Evolutionary conservation across 1,140 invertebrate species (phyloP), one percentile per base, ranked within the genome.

Genomic region (Microplitis mediator): DNA sequence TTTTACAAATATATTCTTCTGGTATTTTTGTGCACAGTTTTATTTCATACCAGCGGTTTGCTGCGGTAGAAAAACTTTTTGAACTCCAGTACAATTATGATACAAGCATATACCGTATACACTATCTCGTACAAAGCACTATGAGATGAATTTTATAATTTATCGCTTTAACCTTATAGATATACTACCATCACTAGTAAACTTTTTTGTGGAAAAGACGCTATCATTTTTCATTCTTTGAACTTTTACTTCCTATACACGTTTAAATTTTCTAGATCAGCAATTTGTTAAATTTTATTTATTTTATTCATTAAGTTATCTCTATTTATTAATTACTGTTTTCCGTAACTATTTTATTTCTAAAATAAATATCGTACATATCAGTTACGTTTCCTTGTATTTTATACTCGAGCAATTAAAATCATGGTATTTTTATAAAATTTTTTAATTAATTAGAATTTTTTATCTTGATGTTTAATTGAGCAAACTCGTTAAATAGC

Each of bases 91-190:
- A 68, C 69, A 68, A 73, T 71, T 75, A 75, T 77, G 35, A 75
- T 58, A 63, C 56, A 45, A 64, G 69, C 72, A 54, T 69, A 62
- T 72, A 73, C 65, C 63, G 54, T 39, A 73, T 35, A 54, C 32
- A 39, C 36, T 36, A 65, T 61, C 65, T 62, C 39, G 39, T 62
- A 65, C 23, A 34, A 34, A 67, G 23, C 31, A 71, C 50, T 39
- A 73, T 63, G 73, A 63, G 73, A 79, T 76, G 76, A 80, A 77
- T 79, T 79, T 79, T 54, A 63, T 70, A 75, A 81, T 81, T 81
- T 81, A 81, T 80, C 61, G 67, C 73, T 72, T n/a, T 39, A 32
- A 36, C 60, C 39, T 45, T 45, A 45, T 45, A 45, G 39, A 45
- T 45, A 61, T 32, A 31, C 11, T 61, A 32, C 60, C 31, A 32